These are phyloP conservation scores for Drosophila paracracens DNA, from an alignment of 2,888 invertebrate species.

Conservation along the genomic window DNA sequence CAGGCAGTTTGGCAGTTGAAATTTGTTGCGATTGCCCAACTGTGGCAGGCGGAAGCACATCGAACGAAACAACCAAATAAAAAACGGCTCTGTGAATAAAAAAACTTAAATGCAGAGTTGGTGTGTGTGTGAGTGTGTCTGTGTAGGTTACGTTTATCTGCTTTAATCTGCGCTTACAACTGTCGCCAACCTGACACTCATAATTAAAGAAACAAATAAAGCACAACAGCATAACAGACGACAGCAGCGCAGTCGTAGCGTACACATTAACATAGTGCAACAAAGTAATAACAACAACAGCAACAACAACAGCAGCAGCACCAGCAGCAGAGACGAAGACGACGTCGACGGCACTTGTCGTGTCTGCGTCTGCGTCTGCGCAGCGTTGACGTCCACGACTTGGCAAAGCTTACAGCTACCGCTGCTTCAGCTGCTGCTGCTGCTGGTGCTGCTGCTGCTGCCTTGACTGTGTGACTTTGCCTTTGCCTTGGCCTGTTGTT, in stretches of 20 bases:
- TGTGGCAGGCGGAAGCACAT: constrained; percentile 45
- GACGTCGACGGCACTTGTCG: constrained; percentile 74
- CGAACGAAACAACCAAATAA: constrained; percentile 6
- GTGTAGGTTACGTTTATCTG: constrained; percentile 69
- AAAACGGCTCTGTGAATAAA: constrained; percentile 47
- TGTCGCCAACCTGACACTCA: constrained; percentile 75
- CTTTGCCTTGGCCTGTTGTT: constrained; percentile 29
- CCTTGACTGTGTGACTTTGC: constrained; percentile 80
- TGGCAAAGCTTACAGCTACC: constrained; percentile 55
- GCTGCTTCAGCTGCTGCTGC: constrained; percentile 11
- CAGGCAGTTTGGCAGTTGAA: constrained; percentile 30
- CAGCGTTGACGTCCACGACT: constrained; percentile 31
- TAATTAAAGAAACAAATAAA: constrained; percentile 81
- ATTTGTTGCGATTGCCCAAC: constrained; percentile 49
- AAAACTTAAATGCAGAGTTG: constrained; percentile 36
- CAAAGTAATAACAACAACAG: constrained; percentile 49
- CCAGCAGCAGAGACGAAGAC: constrained; percentile 15
- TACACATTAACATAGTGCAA: constrained; percentile 61
- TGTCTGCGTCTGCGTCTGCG: constrained; percentile 61
- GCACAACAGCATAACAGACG: constrained; percentile 55
- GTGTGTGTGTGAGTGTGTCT: constrained; percentile 20
- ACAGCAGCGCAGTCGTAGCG: constrained; percentile 38
- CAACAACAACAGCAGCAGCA: constrained; percentile 15
- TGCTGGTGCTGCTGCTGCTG: constrained; percentile 47
- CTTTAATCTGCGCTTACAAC: constrained; percentile 69